Conservation (phyloP, 2,113 vertebrate genomes). For the Pleuronectes platessa region DNA sequence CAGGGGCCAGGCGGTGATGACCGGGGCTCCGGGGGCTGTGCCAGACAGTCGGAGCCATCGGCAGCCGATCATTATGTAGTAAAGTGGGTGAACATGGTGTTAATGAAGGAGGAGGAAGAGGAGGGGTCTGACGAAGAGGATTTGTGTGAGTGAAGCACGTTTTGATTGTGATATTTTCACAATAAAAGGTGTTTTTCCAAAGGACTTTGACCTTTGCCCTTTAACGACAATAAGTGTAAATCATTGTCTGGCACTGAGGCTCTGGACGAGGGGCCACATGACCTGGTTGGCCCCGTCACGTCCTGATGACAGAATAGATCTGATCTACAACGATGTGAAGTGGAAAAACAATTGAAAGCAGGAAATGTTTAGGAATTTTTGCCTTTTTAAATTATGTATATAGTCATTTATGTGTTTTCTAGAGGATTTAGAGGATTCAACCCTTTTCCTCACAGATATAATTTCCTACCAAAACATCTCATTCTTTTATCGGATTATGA, state of each 20-base stretch:
- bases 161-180: neutral
- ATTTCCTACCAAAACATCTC: too few species aligned
- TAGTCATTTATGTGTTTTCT: too few species aligned
- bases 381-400: neutral
- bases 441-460: too few species aligned
- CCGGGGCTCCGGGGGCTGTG: conserved; percentile 47
- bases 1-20: conserved; percentile 67
- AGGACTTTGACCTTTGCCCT: neutral
- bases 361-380: neutral
- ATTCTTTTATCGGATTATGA: neutral
- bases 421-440: too few species aligned
- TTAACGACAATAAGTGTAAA: neutral
- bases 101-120: neutral
- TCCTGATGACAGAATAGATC: neutral
- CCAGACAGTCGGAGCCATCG: conserved; percentile 54
- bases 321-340: neutral
- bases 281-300: too few species aligned
- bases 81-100: conserved; percentile 16
- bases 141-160: too few species aligned
- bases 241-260: neutral
- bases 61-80: conserved; percentile 44
- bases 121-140: neutral
- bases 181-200: neutral
- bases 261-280: neutral
- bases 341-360: neutral